Percentiles rank a stretch among this genome's conserved stretches.
Conservation (phyloP, 2,113 vertebrate genomes). For the Dendropsophus ebraccatus region DNA sequence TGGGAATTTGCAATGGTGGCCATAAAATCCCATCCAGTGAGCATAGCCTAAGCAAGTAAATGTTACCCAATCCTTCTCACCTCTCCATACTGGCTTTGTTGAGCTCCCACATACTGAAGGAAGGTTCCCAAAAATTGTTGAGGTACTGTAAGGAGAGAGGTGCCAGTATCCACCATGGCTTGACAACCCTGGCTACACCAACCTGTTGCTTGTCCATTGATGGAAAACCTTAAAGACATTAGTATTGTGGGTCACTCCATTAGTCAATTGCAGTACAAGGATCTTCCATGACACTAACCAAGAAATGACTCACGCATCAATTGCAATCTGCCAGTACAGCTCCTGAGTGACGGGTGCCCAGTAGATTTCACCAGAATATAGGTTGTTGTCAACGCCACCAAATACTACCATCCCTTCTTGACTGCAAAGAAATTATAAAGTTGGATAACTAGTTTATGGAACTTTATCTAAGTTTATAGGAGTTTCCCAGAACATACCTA, state of each 20-base stretch:
- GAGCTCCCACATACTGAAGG: conserved; percentile 67
- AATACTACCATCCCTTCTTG: conserved; percentile 69
- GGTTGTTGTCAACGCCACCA: conserved; percentile 59
- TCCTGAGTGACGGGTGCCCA: conserved; percentile 68
- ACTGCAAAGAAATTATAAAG: conserved; percentile 22
- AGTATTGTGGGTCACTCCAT: neutral
- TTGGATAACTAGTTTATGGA: no score
- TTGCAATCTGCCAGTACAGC: conserved; percentile 70
- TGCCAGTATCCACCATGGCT: conserved; percentile 80
- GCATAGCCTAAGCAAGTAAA: no score
- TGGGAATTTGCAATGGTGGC: no score
- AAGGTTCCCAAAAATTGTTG: conserved; percentile 64
- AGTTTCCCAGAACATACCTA: conserved; percentile 30
- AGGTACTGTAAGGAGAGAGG: conserved; percentile 73
- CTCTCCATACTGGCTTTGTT: conserved; percentile 53
- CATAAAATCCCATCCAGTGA: no score
- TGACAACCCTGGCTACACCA: conserved; percentile 76
- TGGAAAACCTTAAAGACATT: conserved; percentile 61
- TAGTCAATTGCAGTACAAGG: neutral
- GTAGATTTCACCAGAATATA: conserved; percentile 64
- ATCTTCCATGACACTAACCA: neutral
- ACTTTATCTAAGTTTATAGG: no score
- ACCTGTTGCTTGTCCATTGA: conserved; percentile 69
- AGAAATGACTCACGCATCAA: conserved; percentile 67
- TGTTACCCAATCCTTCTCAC: conserved; percentile 61